A percentile compares a stretch with the other conserved stretches of the same genome.
Conservation (phyloP, 2,888 invertebrate species). For the Galerucella nymphaeae region DNA sequence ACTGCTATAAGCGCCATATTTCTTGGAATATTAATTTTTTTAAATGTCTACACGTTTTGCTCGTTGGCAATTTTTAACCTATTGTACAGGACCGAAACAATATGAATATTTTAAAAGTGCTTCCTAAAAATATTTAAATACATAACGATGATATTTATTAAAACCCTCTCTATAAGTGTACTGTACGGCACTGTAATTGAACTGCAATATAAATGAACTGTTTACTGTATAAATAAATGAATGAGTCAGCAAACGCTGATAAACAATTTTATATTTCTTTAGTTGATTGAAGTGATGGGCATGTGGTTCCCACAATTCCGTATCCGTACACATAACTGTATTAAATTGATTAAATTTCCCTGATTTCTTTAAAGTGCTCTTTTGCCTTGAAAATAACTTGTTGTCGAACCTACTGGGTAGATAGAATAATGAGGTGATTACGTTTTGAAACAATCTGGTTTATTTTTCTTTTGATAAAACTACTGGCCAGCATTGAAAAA, state of each 20-base stretch:
- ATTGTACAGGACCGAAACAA: neutral
- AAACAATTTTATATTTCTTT: slow-evolving; percentile 18
- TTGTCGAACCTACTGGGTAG: no score
- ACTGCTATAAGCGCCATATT: neutral
- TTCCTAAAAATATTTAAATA: no score
- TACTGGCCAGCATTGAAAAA: no score
- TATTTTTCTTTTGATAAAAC: no score
- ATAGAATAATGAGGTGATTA: no score
- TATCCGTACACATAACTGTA: neutral
- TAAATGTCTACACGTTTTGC: neutral
- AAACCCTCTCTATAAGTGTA: no score
- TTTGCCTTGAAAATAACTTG: no score
- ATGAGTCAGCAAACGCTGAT: slow-evolving; percentile 14
- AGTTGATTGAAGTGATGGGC: slow-evolving; percentile 5
- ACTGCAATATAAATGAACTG: slow-evolving; percentile 10
- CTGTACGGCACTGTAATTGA: slow-evolving; percentile 14
- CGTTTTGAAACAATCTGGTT: no score
- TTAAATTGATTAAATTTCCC: neutral
- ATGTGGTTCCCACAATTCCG: slow-evolving; percentile 18
- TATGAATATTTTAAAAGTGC: neutral
- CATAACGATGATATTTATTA: no score
- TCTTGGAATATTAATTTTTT: neutral
- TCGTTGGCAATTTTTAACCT: neutral
- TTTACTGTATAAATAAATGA: slow-evolving; percentile 16
- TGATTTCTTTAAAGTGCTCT: no score